These are phyloP conservation scores for Vandiemenella viatica DNA, from an alignment of 2,888 invertebrate species.

Conservation along the genomic window DNA sequence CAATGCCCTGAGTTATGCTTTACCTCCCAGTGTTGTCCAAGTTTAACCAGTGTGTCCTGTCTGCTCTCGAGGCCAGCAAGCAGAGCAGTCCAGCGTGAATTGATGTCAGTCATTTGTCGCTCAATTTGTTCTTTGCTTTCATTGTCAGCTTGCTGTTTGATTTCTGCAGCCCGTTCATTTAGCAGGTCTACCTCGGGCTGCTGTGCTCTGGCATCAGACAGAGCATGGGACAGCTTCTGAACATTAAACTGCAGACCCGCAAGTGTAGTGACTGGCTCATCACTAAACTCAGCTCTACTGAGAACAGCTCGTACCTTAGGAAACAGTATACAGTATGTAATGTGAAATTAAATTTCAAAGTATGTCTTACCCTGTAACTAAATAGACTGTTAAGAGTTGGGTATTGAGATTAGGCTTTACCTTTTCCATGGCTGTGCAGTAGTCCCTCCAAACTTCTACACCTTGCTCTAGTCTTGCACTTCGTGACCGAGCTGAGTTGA, in stretches of 20 bases:
- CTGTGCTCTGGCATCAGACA: slow-evolving; percentile 43
- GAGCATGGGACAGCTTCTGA: slow-evolving; percentile 64
- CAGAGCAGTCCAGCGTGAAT: slow-evolving; percentile 52
- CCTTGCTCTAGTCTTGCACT: slow-evolving; percentile 68
- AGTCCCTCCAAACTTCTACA: slow-evolving; percentile 72
- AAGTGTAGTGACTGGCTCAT: slow-evolving; percentile 59
- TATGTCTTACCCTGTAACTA: too few species aligned
- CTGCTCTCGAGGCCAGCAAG: slow-evolving; percentile 53
- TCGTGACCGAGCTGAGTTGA: slow-evolving; percentile 69
- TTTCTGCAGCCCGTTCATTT: slow-evolving; percentile 62
- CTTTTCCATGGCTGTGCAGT: slow-evolving; percentile 59
- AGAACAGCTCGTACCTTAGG: slow-evolving; percentile 61
- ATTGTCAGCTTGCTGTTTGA: slow-evolving; percentile 49
- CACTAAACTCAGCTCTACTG: slow-evolving; percentile 57
- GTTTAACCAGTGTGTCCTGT: slow-evolving; percentile 49
- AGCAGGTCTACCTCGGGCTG: slow-evolving; percentile 67
- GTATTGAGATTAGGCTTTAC: too few species aligned
- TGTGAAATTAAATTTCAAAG: too few species aligned
- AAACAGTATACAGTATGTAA: too few species aligned
- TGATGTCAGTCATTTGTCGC: slow-evolving; percentile 51
- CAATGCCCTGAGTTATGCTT: too few species aligned
- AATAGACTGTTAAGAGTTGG: too few species aligned
- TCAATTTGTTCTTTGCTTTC: slow-evolving; percentile 60
- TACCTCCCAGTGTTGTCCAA: slow-evolving; percentile 58
- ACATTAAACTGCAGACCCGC: slow-evolving; percentile 71